These are phyloP conservation scores for Pollimyrus isidori DNA, from an alignment of 2,113 vertebrate species.

Conservation along the genomic window DNA sequence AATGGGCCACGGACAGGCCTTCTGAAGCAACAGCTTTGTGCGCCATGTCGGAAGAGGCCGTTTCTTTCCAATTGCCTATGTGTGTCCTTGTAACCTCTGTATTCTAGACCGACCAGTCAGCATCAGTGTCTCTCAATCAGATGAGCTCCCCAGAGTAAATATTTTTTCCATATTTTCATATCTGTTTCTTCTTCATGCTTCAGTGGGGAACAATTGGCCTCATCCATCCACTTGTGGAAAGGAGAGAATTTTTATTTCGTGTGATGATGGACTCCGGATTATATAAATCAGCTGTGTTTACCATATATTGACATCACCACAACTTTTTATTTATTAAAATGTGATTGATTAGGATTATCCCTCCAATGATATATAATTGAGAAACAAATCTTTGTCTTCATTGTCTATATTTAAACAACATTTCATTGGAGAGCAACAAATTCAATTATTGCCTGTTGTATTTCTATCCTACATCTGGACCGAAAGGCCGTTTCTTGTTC, in stretches of 20 bases:
- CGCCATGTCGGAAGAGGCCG: slow-evolving; percentile 39
- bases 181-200: not conserved
- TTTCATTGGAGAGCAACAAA: not conserved
- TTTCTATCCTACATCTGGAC: not conserved
- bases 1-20: slow-evolving; percentile 38
- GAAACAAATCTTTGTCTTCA: not conserved
- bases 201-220: not conserved
- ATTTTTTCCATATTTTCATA: not conserved
- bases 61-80: slow-evolving; percentile 23
- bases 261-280: not conserved
- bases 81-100: not conserved
- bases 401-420: not conserved
- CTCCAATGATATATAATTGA: not conserved
- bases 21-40: slow-evolving; percentile 45
- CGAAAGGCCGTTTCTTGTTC: not conserved
- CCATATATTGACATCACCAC: not conserved
- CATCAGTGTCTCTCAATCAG: not conserved
- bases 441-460: not conserved
- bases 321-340: not conserved
- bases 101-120: not conserved
- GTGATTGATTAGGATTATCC: not conserved
- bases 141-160: not conserved
- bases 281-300: not conserved
- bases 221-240: not conserved
- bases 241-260: not conserved